These are phyloP conservation scores for Smutsia temminckii DNA, from an alignment of 2,797 vertebrate species.

Conservation along the genomic window DNA sequence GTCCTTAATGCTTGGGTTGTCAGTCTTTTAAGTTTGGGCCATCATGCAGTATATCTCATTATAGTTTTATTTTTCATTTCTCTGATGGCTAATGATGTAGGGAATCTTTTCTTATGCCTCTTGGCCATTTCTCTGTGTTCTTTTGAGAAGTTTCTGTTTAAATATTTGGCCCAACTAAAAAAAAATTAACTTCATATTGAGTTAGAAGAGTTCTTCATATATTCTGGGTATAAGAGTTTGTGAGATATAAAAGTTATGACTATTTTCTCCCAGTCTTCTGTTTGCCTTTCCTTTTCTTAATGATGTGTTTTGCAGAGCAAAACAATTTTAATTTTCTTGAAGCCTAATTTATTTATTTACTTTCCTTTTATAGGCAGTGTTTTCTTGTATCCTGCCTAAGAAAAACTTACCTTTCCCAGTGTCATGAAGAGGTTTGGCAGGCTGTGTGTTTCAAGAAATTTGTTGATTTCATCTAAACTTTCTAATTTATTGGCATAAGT, in stretches of 20 bases:
- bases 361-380: not conserved
- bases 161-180: not conserved
- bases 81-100: not conserved
- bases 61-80: constrained; percentile 36
- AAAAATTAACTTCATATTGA: not conserved
- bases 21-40: not conserved
- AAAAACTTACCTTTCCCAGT: not conserved
- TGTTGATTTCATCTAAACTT: constrained; percentile 12
- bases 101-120: constrained; percentile 16
- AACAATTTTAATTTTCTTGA: not conserved
- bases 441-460: not conserved
- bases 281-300: not conserved
- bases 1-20: not conserved
- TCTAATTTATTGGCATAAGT: not conserved
- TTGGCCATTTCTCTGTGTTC: not conserved
- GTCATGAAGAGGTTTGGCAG: not conserved
- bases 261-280: not conserved
- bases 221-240: not conserved
- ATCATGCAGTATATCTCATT: not conserved
- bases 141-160: constrained; percentile 47
- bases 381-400: not conserved
- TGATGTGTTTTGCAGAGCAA: not conserved
- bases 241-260: not conserved
- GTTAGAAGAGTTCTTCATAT: not conserved
- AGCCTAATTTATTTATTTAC: constrained; percentile 17